Evolutionary conservation across 2,113 vertebrate species (phyloP).

Genomic region (Gallinago media): DNA sequence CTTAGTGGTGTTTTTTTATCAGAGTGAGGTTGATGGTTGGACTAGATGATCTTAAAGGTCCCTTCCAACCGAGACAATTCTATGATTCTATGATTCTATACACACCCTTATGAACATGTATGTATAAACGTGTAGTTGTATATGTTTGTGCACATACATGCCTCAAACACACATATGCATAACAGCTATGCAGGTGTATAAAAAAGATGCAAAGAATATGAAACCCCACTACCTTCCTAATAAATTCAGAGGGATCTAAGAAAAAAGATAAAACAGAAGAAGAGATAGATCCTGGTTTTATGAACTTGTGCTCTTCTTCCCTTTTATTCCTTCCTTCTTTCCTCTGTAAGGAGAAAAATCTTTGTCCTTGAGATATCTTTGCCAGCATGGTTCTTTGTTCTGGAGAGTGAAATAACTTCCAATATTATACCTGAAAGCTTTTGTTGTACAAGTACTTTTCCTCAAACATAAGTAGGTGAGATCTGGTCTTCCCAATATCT

Average conservation of each 20-base stretch:
- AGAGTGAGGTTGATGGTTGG: too few species aligned
- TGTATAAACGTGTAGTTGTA: background rate
- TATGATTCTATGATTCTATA: too few species aligned
- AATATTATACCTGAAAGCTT: background rate
- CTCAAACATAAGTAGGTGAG: background rate
- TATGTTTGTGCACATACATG: background rate
- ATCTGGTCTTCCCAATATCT: background rate
- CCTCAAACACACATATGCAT: background rate
- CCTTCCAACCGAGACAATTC: too few species aligned
- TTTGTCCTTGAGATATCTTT: background rate
- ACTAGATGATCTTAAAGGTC: too few species aligned
- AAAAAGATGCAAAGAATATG: background rate
- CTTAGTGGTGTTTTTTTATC: too few species aligned
- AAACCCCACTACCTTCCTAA: background rate
- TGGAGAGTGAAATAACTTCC: background rate
- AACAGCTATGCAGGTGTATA: background rate
- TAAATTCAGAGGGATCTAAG: background rate
- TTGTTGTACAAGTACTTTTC: background rate
- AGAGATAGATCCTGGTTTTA: background rate
- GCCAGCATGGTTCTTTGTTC: background rate
- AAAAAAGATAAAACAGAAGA: background rate
- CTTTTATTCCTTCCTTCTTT: background rate
- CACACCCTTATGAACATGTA: background rate
- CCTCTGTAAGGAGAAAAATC: background rate
- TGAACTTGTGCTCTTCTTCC: background rate